Conservation (phyloP, 2,797 vertebrate genomes). For the Xenopus petersii region DNA sequence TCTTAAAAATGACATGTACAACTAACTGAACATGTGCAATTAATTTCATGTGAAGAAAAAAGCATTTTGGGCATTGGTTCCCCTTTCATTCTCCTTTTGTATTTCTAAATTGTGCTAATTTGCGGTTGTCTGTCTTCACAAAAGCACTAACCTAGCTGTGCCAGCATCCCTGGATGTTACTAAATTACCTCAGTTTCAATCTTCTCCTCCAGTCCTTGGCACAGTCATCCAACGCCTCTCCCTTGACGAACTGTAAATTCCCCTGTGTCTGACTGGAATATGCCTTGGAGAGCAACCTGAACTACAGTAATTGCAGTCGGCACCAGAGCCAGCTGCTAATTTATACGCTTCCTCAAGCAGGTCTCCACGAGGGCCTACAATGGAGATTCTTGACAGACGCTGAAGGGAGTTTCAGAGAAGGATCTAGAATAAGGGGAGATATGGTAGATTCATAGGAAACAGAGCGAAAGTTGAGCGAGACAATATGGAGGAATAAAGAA, state of each 20-base stretch:
- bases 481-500: too few species aligned
- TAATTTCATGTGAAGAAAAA: too few species aligned
- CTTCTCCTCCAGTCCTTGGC: slow-evolving; percentile 25
- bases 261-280: slow-evolving; percentile 1
- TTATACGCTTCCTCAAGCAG: slow-evolving; percentile 27
- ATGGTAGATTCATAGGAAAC: background rate
- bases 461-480: background rate
- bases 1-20: too few species aligned
- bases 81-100: background rate
- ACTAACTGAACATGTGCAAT: too few species aligned
- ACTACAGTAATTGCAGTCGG: slow-evolving; percentile 17
- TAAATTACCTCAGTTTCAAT: slow-evolving; percentile 4
- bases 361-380: slow-evolving; percentile 14
- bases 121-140: background rate
- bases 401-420: background rate
- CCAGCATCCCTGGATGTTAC: slow-evolving; percentile 28
- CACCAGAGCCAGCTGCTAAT: slow-evolving; percentile 27
- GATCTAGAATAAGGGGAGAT: background rate
- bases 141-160: background rate
- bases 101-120: slow-evolving; percentile 10
- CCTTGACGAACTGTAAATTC: slow-evolving; percentile 24
- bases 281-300: slow-evolving; percentile 17
- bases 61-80: too few species aligned
- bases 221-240: slow-evolving; percentile 19
- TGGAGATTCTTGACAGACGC: slow-evolving; percentile 10